These are phyloP conservation scores for Oligia latruncula DNA, from an alignment of 2,888 invertebrate genomes.

Conservation along the genomic window DNA sequence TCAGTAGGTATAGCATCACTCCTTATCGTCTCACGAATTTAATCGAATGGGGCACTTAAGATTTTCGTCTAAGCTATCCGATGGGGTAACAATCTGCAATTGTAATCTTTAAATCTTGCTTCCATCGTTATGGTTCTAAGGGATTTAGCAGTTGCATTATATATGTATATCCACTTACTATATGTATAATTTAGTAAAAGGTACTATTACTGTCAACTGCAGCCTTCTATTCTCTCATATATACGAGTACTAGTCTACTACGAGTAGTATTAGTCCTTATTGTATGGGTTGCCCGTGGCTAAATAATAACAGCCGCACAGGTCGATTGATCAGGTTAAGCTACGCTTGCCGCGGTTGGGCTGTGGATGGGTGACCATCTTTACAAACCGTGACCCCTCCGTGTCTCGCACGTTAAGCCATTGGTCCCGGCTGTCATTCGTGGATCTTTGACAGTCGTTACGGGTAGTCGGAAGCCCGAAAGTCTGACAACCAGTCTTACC, in stretches of 20 bases:
- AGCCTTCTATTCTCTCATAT: background rate
- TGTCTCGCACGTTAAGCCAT: no score
- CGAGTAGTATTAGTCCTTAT: background rate
- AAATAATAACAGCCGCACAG: no score
- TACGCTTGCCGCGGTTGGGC: no score
- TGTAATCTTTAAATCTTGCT: conserved; percentile 47
- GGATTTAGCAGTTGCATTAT: conserved; percentile 5
- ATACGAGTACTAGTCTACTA: no score
- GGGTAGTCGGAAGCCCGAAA: no score
- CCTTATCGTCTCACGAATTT: conserved; percentile 3
- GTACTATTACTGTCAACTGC: background rate
- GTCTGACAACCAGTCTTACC: no score
- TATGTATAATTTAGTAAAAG: background rate
- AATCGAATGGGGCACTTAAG: conserved; percentile 24
- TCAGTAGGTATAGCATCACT: background rate
- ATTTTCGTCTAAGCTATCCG: conserved; percentile 23
- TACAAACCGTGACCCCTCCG: no score
- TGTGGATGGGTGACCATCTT: no score
- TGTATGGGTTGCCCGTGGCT: no score
- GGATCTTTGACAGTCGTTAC: no score
- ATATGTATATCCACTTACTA: background rate
- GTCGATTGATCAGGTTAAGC: no score
- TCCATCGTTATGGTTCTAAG: conserved; percentile 21
- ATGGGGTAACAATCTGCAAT: conserved; percentile 50
- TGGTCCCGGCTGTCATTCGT: no score